Evolutionary conservation across 2,797 vertebrate genomes (phyloP).

Genomic region (Oryzias dopingdopingensis): DNA sequence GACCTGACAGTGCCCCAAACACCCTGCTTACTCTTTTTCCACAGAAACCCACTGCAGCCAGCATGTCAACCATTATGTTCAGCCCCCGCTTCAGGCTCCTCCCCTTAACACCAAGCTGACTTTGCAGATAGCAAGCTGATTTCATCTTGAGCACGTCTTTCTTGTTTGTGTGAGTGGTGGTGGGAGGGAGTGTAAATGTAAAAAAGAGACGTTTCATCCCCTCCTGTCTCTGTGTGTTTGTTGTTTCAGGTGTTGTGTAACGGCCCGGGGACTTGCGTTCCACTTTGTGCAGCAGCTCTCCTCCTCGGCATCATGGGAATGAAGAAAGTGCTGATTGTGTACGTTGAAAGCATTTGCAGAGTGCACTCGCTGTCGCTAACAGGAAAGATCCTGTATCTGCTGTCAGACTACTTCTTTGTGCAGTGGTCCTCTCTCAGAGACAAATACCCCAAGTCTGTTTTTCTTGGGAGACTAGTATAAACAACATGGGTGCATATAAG

Average conservation of each 20-base stretch:
- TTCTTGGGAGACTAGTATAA: conserved; percentile 89
- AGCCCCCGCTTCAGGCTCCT: too few relatives aligned
- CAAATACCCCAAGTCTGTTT: conserved; percentile 88
- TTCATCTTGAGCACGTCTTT: too few relatives aligned
- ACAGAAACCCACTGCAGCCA: too few relatives aligned
- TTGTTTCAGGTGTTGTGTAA: conserved; percentile 91
- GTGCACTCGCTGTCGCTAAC: conserved; percentile 90
- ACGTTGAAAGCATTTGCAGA: conserved; percentile 92
- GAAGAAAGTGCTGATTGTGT: conserved; percentile 89
- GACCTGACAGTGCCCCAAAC: too few relatives aligned
- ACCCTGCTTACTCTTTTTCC: too few relatives aligned
- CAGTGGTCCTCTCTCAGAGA: conserved; percentile 90
- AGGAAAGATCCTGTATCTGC: conserved; percentile 85
- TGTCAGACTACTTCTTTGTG: conserved; percentile 92
- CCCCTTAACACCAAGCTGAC: too few relatives aligned
- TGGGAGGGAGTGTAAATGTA: not conserved
- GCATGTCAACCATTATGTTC: too few relatives aligned
- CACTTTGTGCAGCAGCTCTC: conserved; percentile 85
- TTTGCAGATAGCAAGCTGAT: too few relatives aligned
- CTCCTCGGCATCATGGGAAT: conserved; percentile 86
- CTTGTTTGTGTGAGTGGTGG: too few relatives aligned
- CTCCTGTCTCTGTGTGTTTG: not conserved
- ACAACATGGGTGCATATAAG: not conserved
- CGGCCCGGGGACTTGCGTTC: conserved; percentile 93
- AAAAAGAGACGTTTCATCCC: not conserved